phyloP scores from a whole-genome alignment of 2,888 invertebrate genomes.

The Poecilobothrus nobilitatus region DNA sequence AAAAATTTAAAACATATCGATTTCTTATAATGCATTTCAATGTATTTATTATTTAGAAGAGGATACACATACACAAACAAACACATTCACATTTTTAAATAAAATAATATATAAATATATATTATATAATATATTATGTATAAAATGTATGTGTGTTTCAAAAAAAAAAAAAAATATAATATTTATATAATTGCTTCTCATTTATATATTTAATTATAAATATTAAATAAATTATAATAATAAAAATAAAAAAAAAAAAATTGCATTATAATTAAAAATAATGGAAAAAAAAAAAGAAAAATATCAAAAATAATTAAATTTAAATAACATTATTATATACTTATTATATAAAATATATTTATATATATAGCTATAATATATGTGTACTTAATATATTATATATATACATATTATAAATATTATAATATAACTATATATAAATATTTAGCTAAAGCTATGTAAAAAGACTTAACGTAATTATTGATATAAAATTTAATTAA shows the following conservation, averaged over 20 bases:
- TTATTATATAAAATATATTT: not conserved
- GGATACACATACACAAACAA: not conserved
- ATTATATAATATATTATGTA: too few species aligned
- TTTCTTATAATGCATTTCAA: not conserved
- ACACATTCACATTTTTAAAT: not conserved
- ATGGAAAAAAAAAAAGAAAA: not conserved
- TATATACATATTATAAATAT: too few species aligned
- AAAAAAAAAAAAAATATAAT: not conserved
- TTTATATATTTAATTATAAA: too few species aligned
- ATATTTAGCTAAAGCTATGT: constrained; percentile 2
- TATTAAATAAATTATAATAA: too few species aligned
- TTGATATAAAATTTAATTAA: constrained; percentile 3
- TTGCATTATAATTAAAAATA: not conserved
- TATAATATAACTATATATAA: too few species aligned
- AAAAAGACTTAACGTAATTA: constrained; percentile 4
- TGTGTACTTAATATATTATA: too few species aligned
- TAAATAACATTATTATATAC: not conserved
- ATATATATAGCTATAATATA: too few species aligned
- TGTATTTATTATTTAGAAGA: not conserved
- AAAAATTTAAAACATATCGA: not conserved
- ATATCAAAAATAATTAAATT: not conserved
- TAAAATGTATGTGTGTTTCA: not conserved
- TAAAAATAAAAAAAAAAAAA: not conserved
- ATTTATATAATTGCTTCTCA: not conserved
- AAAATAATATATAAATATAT: too few species aligned